These are phyloP conservation scores for Thymelicus sylvestris DNA, from an alignment of 2,888 invertebrate species.

Conservation along the genomic window DNA sequence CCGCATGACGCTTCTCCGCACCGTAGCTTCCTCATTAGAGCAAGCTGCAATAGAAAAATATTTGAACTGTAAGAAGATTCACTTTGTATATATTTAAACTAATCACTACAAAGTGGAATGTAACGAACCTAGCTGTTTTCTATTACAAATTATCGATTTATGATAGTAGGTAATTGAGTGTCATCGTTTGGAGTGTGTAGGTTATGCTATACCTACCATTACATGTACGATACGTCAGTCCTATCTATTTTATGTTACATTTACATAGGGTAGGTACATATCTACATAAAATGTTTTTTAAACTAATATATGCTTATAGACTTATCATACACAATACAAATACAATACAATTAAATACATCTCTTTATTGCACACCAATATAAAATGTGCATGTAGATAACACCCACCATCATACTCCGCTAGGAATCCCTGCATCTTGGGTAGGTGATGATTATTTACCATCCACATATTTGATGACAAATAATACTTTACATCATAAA, in stretches of 20 bases:
- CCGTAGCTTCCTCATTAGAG: constrained; percentile 89
- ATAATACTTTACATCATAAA: too few species aligned
- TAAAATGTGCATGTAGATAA: too few species aligned
- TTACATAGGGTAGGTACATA: neutral
- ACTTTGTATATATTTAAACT: neutral
- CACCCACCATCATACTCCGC: too few species aligned
- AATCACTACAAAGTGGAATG: neutral
- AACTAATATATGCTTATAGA: too few species aligned
- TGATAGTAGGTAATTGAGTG: neutral
- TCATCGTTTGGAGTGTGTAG: neutral
- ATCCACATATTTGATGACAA: too few species aligned
- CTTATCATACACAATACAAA: too few species aligned
- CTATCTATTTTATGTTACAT: neutral
- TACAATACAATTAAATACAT: too few species aligned
- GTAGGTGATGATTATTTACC: too few species aligned
- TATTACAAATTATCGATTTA: neutral
- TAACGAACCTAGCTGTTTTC: neutral
- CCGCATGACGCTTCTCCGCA: constrained; percentile 90
- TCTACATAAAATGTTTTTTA: too few species aligned
- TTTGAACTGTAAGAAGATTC: neutral
- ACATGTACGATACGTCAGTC: neutral
- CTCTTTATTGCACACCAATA: too few species aligned
- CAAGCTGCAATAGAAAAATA: constrained; percentile 78
- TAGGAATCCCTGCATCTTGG: too few species aligned
- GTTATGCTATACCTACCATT: too few species aligned